phyloP scores from a whole-genome alignment of 2,888 invertebrate species.

The Tromatobia lineatoria region DNA sequence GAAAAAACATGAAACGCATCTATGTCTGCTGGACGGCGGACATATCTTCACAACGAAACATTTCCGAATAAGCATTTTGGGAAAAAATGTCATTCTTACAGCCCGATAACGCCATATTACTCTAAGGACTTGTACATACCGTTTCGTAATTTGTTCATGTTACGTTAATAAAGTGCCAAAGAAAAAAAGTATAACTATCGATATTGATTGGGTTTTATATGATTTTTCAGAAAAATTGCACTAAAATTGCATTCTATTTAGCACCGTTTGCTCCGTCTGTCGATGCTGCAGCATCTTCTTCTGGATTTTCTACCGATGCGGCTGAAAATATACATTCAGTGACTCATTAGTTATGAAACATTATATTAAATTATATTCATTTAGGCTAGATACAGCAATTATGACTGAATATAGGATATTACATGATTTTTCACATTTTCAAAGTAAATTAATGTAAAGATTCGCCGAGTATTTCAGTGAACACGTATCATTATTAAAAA shows the following conservation, averaged over 20 bases:
- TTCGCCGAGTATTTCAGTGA: no score
- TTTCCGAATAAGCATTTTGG: constrained; percentile 74
- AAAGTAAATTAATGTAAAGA: no score
- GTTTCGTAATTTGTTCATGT: constrained; percentile 76
- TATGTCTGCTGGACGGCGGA: constrained; percentile 18
- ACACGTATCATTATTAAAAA: no score
- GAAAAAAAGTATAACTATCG: constrained; percentile 73
- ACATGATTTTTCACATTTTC: no score
- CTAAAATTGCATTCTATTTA: constrained; percentile 1
- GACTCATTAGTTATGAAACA: not conserved
- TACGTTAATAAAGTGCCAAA: constrained; percentile 84
- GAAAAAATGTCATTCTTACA: constrained; percentile 67
- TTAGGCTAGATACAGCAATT: no score
- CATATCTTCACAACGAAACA: constrained; percentile 62
- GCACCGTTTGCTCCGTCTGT: constrained; percentile 18
- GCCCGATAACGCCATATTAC: constrained; percentile 81
- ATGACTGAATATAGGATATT: no score
- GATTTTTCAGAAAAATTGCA: not conserved
- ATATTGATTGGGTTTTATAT: not conserved
- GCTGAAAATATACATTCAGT: constrained; percentile 18
- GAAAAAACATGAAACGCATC: constrained; percentile 19
- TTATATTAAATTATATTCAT: no score
- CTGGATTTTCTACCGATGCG: not conserved
- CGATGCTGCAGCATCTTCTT: constrained; percentile 11
- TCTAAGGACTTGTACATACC: constrained; percentile 81